Evolutionary conservation across 2,113 vertebrate genomes (phyloP).

Genomic region (Numenius arquata): DNA sequence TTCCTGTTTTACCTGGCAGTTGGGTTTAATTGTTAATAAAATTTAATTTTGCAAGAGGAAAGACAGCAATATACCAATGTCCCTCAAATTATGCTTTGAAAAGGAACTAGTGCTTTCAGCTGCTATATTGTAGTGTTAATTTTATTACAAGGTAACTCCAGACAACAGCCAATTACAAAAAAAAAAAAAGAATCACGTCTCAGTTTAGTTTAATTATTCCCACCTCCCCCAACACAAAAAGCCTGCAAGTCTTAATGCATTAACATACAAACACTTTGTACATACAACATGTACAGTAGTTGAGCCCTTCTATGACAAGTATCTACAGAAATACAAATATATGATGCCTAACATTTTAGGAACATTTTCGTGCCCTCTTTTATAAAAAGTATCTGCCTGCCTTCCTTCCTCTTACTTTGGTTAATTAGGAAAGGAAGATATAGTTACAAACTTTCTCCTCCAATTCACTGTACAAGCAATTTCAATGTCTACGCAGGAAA

Average conservation of each 20-base stretch:
- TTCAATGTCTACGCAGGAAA: neutral
- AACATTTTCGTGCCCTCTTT: constrained; percentile 59
- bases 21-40: neutral
- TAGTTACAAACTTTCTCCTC: constrained; percentile 7
- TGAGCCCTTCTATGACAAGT: constrained; percentile 58
- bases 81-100: neutral
- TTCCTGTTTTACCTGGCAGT: neutral
- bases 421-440: constrained; percentile 52
- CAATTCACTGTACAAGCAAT: neutral
- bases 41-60: neutral
- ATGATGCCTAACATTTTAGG: constrained; percentile 61
- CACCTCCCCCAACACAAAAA: neutral
- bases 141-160: neutral
- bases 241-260: constrained; percentile 2
- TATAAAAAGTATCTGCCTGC: constrained; percentile 59
- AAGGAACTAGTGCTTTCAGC: neutral
- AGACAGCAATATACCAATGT: neutral
- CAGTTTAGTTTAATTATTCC: neutral
- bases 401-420: constrained; percentile 29
- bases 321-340: constrained; percentile 55
- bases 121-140: neutral
- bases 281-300: constrained; percentile 41
- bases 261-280: constrained; percentile 41
- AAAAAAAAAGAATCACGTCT: neutral
- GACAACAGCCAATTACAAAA: neutral